These are phyloP conservation scores for Heteronetta atricapilla DNA, from an alignment of 2,113 vertebrate species.

Conservation along the genomic window DNA sequence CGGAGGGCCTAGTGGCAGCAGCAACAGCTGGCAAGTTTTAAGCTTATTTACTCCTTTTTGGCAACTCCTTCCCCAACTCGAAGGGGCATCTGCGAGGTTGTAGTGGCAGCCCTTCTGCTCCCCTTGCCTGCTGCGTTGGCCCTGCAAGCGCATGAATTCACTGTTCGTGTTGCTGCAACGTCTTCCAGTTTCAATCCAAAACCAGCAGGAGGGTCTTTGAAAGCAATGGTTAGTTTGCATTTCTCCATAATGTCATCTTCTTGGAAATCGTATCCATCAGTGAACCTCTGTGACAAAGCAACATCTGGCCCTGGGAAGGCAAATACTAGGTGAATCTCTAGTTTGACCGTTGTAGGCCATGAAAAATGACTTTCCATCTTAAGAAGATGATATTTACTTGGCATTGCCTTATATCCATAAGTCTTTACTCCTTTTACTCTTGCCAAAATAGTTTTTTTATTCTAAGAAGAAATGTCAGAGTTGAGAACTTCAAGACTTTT, in stretches of 20 bases:
- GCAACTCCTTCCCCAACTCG: background rate
- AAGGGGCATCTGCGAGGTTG: background rate
- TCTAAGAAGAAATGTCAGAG: slow-evolving; percentile 13
- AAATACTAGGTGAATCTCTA: background rate
- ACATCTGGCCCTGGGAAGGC: background rate
- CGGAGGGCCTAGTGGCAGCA: background rate
- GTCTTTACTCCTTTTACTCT: background rate
- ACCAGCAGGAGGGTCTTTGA: background rate
- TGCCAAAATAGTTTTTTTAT: slow-evolving; percentile 27
- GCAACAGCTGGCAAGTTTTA: slow-evolving; percentile 13
- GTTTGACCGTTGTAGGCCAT: background rate
- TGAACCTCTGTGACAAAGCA: background rate
- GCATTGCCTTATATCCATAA: background rate
- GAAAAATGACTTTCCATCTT: background rate
- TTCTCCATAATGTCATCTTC: background rate
- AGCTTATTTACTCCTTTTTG: background rate
- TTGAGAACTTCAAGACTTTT: slow-evolving; percentile 3
- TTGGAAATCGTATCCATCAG: background rate
- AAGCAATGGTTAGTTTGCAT: background rate
- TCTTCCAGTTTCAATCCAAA: background rate
- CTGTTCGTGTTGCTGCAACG: background rate
- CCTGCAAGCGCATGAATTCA: background rate
- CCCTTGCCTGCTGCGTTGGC: background rate
- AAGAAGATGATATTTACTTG: slow-evolving; percentile 16
- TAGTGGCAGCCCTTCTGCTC: background rate